phyloP scores from a whole-genome alignment of 2,888 invertebrate species.

The Chelonus formosanus region DNA sequence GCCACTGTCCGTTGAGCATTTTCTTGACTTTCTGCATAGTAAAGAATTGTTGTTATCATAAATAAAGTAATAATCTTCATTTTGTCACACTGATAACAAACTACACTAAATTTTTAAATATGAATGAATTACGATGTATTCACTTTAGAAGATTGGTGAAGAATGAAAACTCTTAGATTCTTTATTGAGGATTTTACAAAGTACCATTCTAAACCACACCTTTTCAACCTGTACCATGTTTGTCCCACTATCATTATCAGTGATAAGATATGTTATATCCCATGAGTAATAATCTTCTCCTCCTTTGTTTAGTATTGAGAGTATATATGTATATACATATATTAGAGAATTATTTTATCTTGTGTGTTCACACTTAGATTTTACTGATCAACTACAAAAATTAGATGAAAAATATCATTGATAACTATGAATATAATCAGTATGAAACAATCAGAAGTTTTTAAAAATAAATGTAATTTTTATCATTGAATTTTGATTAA shows the following conservation, averaged over 20 bases:
- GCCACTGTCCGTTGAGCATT: constrained; percentile 75
- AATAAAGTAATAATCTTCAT: constrained; percentile 35
- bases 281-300: constrained; percentile 50
- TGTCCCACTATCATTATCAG: constrained; percentile 54
- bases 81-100: constrained; percentile 1
- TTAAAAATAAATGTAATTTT: no score
- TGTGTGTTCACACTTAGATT: no score
- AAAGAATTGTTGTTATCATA: constrained; percentile 26
- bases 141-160: not conserved
- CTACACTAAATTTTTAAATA: not conserved
- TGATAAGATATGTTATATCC: constrained; percentile 59
- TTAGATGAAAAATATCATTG: no score
- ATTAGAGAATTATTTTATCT: no score
- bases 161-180: constrained; percentile 27
- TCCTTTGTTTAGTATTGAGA: constrained; percentile 8
- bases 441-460: no score
- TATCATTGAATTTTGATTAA: no score
- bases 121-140: not conserved
- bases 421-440: no score
- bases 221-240: constrained; percentile 52
- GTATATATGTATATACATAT: not conserved
- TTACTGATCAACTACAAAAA: no score
- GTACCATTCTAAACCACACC: constrained; percentile 53
- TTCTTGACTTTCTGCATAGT: constrained; percentile 66
- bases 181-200: constrained; percentile 25